Percentiles rank a stretch among this genome's conserved stretches.
These are phyloP conservation scores for Ectemnius cavifrons DNA, from an alignment of 2,888 invertebrate genomes.

Conservation along the genomic window DNA sequence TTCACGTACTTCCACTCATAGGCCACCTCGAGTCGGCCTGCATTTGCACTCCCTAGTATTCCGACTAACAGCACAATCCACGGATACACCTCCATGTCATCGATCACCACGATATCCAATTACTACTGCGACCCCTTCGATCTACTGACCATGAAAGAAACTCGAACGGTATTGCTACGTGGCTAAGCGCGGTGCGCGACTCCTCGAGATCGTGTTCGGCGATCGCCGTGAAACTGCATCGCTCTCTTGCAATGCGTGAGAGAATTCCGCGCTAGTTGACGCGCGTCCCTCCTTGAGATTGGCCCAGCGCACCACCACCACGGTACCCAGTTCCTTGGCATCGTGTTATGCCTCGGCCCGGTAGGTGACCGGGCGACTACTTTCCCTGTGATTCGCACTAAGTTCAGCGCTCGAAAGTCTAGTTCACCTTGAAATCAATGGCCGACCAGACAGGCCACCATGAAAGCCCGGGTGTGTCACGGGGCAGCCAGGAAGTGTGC, in stretches of 20 bases:
- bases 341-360: too few species aligned
- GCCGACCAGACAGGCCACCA: constrained; percentile 38
- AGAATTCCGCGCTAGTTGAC: constrained; percentile 56
- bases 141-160: constrained; percentile 4
- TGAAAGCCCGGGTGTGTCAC: constrained; percentile 41
- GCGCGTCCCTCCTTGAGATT: constrained; percentile 36
- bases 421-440: constrained; percentile 67
- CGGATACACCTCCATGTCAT: constrained; percentile 51
- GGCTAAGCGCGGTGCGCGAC: too few species aligned
- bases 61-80: constrained; percentile 39
- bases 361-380: constrained; percentile 28
- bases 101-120: background rate
- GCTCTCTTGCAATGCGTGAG: constrained; percentile 47
- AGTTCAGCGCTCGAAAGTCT: constrained; percentile 50
- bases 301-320: constrained; percentile 11
- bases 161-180: background rate
- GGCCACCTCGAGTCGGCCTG: constrained; percentile 61
- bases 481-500: constrained; percentile 44
- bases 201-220: too few species aligned
- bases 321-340: constrained; percentile 13
- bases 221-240: constrained; percentile 51
- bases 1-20: constrained; percentile 73
- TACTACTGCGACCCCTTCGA: constrained; percentile 11
- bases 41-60: constrained; percentile 27
- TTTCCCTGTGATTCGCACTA: constrained; percentile 61